Conservation (phyloP, 2,888 invertebrate genomes). For the Phytoseiulus persimilis region DNA sequence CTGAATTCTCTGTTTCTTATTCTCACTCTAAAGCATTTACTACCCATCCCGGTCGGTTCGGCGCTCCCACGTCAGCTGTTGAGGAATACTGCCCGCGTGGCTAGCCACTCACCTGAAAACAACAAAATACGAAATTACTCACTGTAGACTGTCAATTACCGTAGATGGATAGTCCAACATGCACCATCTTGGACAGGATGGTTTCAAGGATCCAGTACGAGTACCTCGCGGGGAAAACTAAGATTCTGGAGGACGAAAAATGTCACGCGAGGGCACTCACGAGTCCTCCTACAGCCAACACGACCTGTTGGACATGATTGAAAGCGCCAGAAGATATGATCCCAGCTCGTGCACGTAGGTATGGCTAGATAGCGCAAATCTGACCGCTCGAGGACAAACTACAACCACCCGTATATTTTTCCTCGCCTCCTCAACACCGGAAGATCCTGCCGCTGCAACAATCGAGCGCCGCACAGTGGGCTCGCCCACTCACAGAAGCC, state of each 20-base stretch:
- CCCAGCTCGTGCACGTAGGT: too few species aligned
- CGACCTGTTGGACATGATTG: too few species aligned
- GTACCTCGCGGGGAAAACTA: too few species aligned
- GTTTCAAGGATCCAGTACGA: too few species aligned
- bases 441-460: neutral
- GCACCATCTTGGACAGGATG: too few species aligned
- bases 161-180: too few species aligned
- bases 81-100: neutral
- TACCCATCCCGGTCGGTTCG: neutral
- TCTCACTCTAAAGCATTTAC: neutral
- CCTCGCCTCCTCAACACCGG: neutral
- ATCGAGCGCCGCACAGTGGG: neutral
- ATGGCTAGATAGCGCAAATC: too few species aligned
- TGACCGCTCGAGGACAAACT: neutral
- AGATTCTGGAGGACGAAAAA: too few species aligned
- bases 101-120: neutral
- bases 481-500: neutral
- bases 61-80: neutral
- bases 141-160: neutral
- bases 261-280: too few species aligned
- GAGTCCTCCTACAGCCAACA: too few species aligned
- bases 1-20: neutral
- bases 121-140: neutral
- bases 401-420: neutral
- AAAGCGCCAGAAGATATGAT: too few species aligned